Evolutionary conservation across 2,113 vertebrate genomes (phyloP), one percentile per base, ranked within the genome.

Genomic region (Eptatretus burgeri): DNA sequence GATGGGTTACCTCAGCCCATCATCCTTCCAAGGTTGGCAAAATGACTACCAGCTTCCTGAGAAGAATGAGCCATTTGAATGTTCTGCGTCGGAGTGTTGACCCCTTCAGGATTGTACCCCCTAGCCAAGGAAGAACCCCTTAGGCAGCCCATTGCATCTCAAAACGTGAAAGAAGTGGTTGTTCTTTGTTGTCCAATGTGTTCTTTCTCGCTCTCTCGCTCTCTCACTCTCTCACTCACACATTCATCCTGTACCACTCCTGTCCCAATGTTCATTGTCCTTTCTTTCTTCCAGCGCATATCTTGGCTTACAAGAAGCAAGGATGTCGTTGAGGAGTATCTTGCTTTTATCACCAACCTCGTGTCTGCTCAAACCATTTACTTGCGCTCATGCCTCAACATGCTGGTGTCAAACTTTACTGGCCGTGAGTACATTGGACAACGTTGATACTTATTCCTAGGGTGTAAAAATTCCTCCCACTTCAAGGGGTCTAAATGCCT

Each of bases 281-380:
- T 14, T 27, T 63, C 10, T 13, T 16, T 51, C 16, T 11, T n/a
- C 52, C 68, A 98, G 91, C 82, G 74, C 52, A 64, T 95, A 51
- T 80, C 80, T 0, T 98, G 91, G 89, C 67, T 87, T 51, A 76
- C 73, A 5, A 79, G 87, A 66, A 82, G 84, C 72, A 74, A 66
- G 13, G 73, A 76, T 1, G 91, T 98, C 49, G 81, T 84, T 66
- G 86, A 94, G 12, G 91, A 93, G 64, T 98, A 89, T 63, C 69
- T 98, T 74, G 73, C 79, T 27, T 95, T 98, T 67, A 81, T 98
- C 52, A 74, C 81, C 41, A 91, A 87, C 68, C 78, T 98, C 12
- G 84, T 98, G 7, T 95, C 91, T 2, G 91, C 89, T 1, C 91
- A 98, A 74, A 98, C 89, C 0, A 81, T 95, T 19, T 88, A 84